Percentiles rank a stretch among this genome's conserved stretches.
These are phyloP conservation scores for Bufo bufo DNA, from an alignment of 2,113 vertebrate species.

Conservation along the genomic window DNA sequence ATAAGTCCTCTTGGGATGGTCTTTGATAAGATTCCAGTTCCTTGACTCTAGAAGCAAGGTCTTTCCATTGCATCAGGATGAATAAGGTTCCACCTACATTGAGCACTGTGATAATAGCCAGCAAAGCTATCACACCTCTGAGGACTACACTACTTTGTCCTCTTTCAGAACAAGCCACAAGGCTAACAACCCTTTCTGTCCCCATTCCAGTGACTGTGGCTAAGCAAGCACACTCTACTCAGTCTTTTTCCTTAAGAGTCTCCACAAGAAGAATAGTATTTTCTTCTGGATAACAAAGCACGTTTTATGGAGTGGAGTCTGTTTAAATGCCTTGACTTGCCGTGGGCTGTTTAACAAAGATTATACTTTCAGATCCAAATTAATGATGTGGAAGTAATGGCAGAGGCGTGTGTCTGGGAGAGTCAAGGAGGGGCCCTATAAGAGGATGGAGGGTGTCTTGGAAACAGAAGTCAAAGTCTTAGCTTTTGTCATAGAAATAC, in stretches of 20 bases:
- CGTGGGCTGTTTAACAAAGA: slow-evolving; percentile 71
- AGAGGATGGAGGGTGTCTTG: slow-evolving; percentile 24
- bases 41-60: slow-evolving; percentile 72
- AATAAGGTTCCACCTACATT: slow-evolving; percentile 82
- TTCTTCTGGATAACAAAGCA: slow-evolving; percentile 45
- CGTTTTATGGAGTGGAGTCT: slow-evolving; percentile 32
- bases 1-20: slow-evolving; percentile 22
- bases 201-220: slow-evolving; percentile 18
- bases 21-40: slow-evolving; percentile 67
- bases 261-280: slow-evolving; percentile 33
- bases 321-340: slow-evolving; percentile 58
- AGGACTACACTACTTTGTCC: slow-evolving; percentile 58
- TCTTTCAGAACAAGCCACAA: slow-evolving; percentile 39
- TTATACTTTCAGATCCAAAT: slow-evolving; percentile 61
- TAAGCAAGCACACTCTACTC: not conserved
- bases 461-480: slow-evolving; percentile 11
- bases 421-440: slow-evolving; percentile 28
- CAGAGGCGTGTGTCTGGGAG: slow-evolving; percentile 43
- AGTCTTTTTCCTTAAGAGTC: not conserved
- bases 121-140: slow-evolving; percentile 71
- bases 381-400: slow-evolving; percentile 57
- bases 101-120: slow-evolving; percentile 76
- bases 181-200: slow-evolving; percentile 55
- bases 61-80: slow-evolving; percentile 80
- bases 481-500: not conserved